Percentiles rank a stretch among this genome's conserved stretches.
These are phyloP conservation scores for Coryphaenoides rupestris DNA, from an alignment of 2,113 vertebrate genomes.

Conservation along the genomic window DNA sequence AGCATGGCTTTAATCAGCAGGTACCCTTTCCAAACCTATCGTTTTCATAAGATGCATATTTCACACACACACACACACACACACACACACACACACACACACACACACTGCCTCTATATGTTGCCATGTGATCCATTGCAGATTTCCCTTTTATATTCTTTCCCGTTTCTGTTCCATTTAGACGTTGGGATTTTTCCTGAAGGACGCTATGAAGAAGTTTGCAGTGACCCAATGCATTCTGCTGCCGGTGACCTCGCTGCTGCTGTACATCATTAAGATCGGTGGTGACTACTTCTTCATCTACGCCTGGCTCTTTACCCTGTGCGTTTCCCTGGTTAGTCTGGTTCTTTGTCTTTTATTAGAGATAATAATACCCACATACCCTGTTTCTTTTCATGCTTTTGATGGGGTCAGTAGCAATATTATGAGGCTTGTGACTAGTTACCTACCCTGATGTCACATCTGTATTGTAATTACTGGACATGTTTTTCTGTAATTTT, in stretches of 20 bases:
- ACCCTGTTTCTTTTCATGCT: neutral
- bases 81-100: neutral
- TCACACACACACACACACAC: neutral
- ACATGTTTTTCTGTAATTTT: slow-evolving; percentile 11
- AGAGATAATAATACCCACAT: neutral
- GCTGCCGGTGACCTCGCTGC: slow-evolving; percentile 91
- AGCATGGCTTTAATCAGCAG: slow-evolving; percentile 98
- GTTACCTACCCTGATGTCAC: no score
- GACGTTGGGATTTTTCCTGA: slow-evolving; percentile 94
- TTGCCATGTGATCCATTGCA: no score
- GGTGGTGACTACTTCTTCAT: slow-evolving; percentile 99
- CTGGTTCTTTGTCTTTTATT: neutral
- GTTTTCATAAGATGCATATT: neutral
- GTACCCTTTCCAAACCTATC: slow-evolving; percentile 57
- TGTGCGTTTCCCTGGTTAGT: slow-evolving; percentile 93
- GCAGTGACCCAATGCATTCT: slow-evolving; percentile 95
- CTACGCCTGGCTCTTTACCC: slow-evolving; percentile 96
- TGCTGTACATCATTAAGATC: slow-evolving; percentile 98
- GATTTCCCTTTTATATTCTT: no score
- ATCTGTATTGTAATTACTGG: neutral
- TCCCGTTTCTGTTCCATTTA: slow-evolving; percentile 47
- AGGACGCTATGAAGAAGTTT: slow-evolving; percentile 96
- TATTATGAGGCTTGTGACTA: no score
- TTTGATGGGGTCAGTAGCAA: no score
- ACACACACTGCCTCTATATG: no score